These are phyloP conservation scores for Poicephalus meyeri DNA, from an alignment of 2,113 vertebrate genomes.

Conservation along the genomic window DNA sequence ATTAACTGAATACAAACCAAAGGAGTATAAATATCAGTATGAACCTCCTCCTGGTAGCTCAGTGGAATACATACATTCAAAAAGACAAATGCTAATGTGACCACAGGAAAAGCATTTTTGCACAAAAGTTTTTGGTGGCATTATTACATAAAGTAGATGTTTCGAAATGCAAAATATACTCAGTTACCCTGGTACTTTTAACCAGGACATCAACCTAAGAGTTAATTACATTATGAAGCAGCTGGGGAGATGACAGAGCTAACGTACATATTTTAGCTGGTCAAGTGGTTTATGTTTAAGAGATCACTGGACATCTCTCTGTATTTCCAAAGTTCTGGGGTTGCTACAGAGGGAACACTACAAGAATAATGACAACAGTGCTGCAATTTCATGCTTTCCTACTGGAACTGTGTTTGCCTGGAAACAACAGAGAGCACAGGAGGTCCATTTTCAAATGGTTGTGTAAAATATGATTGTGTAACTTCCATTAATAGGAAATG, in stretches of 20 bases:
- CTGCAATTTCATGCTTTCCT: not conserved
- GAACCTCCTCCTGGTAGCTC: not conserved
- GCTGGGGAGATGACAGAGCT: not conserved
- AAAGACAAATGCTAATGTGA: not conserved
- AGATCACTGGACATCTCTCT: not conserved
- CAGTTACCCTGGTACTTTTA: not conserved
- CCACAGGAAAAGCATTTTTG: not conserved
- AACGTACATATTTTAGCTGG: not conserved
- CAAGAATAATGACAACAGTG: not conserved
- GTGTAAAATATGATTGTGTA: not conserved
- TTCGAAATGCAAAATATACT: not conserved
- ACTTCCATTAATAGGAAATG: not conserved
- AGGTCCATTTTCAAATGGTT: not conserved
- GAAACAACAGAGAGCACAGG: not conserved
- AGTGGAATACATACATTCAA: not conserved
- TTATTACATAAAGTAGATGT: not conserved
- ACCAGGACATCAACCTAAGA: not conserved
- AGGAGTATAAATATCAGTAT: not conserved
- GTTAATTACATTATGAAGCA: not conserved
- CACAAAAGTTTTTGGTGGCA: not conserved
- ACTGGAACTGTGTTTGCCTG: not conserved
- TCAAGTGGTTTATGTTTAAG: not conserved
- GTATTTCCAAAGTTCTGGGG: not conserved
- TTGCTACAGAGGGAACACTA: not conserved
- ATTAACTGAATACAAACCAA: not conserved